These are phyloP conservation scores for Chirona hameri DNA, from an alignment of 2,888 invertebrate genomes.

Conservation along the genomic window DNA sequence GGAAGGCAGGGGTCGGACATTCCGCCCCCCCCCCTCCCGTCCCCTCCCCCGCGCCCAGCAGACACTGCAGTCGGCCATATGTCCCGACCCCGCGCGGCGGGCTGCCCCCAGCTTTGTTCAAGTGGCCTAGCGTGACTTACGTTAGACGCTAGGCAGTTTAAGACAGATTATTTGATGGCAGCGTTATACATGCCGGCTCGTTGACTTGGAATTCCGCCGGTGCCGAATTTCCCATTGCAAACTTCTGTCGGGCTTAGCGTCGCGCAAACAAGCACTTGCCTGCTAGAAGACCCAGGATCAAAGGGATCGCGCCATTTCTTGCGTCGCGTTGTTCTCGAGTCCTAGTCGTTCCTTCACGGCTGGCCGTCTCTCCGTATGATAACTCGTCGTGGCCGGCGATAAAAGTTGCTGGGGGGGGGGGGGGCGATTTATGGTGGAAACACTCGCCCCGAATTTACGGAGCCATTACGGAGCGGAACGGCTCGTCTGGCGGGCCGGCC, in stretches of 20 bases:
- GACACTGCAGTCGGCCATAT: background rate
- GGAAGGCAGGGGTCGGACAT: background rate
- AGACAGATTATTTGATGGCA: background rate
- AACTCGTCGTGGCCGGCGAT: background rate
- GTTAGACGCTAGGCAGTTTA: background rate
- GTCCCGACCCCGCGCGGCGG: background rate
- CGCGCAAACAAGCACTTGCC: no score
- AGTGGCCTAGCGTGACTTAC: background rate
- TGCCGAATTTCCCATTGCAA: no score
- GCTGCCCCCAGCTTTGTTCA: background rate
- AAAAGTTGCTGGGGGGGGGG: background rate
- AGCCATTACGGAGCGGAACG: background rate
- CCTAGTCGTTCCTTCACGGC: no score
- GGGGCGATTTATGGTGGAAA: constrained; percentile 12
- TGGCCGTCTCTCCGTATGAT: background rate
- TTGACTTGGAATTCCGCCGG: background rate
- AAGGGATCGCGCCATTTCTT: no score
- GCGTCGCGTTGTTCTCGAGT: no score
- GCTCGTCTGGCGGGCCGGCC: background rate
- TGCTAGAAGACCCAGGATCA: no score
- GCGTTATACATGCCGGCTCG: background rate
- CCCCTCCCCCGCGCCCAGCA: background rate
- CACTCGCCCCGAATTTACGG: constrained; percentile 3
- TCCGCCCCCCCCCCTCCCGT: background rate
- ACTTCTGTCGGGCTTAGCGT: no score